These are phyloP conservation scores for Tokudaia tokunoshimensis DNA, from an alignment of 2,797 vertebrate genomes.

Conservation along the genomic window DNA sequence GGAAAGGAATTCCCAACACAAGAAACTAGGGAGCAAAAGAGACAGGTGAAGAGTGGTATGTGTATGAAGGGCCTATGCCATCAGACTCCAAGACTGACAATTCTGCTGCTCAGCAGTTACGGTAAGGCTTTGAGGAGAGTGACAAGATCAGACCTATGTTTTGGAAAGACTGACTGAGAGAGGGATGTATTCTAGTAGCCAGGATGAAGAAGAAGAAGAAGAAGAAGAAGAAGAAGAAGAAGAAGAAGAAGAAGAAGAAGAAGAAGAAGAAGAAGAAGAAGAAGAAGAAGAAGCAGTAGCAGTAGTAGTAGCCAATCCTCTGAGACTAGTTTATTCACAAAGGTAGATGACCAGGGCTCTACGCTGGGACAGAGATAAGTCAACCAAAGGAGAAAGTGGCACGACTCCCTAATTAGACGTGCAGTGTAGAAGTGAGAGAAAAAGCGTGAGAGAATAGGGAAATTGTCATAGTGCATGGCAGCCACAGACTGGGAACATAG, in stretches of 20 bases:
- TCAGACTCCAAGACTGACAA: neutral
- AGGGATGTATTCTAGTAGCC: neutral
- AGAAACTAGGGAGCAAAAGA: neutral
- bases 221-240: neutral
- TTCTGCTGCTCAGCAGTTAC: neutral
- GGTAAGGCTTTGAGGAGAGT: neutral
- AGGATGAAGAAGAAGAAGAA: no score
- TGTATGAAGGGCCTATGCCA: neutral
- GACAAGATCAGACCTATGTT: neutral
- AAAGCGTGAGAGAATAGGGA: neutral
- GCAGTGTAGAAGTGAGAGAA: neutral
- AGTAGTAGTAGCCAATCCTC: no score
- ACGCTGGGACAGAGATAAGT: neutral
- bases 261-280: no score
- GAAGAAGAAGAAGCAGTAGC: no score
- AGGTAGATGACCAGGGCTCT: neutral
- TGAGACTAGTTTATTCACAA: neutral
- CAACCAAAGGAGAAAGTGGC: neutral
- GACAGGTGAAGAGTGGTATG: neutral
- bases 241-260: no score
- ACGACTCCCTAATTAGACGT: slow-evolving; percentile 2
- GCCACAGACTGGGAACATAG: neutral
- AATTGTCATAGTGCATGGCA: neutral
- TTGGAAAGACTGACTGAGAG: neutral
- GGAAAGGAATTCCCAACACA: neutral